Percentiles rank a stretch among this genome's conserved stretches.
phyloP scores from a whole-genome alignment of 2,888 invertebrate species.

The Pyrrhosoma nymphula region DNA sequence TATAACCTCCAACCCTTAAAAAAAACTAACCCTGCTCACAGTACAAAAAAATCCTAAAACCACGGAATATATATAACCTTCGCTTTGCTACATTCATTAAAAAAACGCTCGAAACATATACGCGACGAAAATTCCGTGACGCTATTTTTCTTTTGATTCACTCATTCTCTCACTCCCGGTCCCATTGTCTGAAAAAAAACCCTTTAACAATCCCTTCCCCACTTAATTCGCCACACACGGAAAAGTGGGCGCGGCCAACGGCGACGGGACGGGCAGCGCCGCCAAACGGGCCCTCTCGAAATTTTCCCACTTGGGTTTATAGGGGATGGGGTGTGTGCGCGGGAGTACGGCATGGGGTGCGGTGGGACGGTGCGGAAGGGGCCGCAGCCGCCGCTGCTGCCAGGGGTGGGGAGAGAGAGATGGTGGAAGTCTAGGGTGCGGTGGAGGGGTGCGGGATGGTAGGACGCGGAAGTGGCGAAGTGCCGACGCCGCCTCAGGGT shows the following conservation, averaged over 20 bases:
- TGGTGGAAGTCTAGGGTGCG: neutral
- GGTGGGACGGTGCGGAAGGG: neutral
- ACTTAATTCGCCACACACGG: slow-evolving; percentile 27
- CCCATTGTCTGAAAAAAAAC: neutral
- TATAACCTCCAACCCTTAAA: neutral
- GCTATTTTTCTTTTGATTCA: neutral
- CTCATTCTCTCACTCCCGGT: neutral
- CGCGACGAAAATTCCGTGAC: neutral
- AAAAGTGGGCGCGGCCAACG: slow-evolving; percentile 48
- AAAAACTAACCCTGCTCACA: neutral
- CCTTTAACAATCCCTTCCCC: neutral
- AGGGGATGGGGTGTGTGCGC: neutral
- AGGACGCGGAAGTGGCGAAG: neutral
- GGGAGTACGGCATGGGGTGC: neutral
- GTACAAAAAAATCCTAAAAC: neutral
- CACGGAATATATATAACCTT: neutral
- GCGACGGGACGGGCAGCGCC: slow-evolving; percentile 45
- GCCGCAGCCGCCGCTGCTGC: neutral
- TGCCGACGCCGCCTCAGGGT: neutral
- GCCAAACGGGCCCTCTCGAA: slow-evolving; percentile 60
- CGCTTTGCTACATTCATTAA: too few species aligned
- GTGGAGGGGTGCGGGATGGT: neutral
- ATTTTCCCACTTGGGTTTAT: neutral
- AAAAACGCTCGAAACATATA: neutral
- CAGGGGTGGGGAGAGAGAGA: neutral